These are phyloP conservation scores for Myiotriccus ornatus DNA, from an alignment of 2,797 vertebrate genomes.

Conservation along the genomic window DNA sequence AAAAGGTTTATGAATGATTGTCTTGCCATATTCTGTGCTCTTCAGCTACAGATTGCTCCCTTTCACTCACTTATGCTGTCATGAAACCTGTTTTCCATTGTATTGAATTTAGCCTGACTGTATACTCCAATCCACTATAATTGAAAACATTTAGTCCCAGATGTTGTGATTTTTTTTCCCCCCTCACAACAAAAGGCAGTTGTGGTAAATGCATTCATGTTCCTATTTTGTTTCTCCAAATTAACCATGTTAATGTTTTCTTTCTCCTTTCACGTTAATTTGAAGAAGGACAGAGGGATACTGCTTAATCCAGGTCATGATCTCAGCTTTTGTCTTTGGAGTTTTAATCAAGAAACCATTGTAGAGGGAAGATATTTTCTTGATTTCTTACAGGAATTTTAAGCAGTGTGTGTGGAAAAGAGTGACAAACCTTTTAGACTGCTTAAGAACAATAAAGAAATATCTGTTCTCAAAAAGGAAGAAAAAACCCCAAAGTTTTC, in stretches of 20 bases:
- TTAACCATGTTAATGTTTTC: neutral
- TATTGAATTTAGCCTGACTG: constrained; percentile 16
- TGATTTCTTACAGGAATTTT: neutral
- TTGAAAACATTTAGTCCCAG: constrained; percentile 14
- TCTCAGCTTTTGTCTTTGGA: neutral
- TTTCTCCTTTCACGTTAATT: neutral
- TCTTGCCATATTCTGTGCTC: neutral
- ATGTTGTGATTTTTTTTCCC: neutral
- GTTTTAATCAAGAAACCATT: neutral
- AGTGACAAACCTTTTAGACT: neutral
- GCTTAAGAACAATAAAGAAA: neutral
- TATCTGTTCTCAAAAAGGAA: neutral
- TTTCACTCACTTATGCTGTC: neutral
- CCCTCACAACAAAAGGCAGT: neutral
- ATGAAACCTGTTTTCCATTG: constrained; percentile 28
- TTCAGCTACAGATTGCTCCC: neutral
- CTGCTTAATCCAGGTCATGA: neutral
- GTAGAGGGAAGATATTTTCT: neutral
- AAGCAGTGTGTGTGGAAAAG: neutral
- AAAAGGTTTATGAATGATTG: neutral
- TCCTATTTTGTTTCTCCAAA: neutral
- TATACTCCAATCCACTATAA: neutral
- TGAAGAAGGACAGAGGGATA: neutral
- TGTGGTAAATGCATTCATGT: neutral
- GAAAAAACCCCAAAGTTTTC: neutral